Evolutionary conservation across 2,888 invertebrate genomes (phyloP), one percentile per base, ranked within the genome.

Genomic region (Ophion obscuratus): DNA sequence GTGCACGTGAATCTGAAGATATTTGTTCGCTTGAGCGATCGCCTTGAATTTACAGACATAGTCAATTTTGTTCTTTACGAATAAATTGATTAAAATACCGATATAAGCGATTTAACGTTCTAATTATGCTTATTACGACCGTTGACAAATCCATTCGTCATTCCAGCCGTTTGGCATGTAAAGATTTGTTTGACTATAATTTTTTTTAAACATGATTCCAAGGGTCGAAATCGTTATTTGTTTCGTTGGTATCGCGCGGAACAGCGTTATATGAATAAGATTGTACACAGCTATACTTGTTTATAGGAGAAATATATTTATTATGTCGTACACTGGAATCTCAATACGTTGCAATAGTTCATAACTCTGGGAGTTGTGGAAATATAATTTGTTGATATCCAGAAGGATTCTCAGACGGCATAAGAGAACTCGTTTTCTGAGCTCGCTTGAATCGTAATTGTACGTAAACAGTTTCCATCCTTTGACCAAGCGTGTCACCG

Each of bases 71-170:
- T 68, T 71, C 31, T 66, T 77, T 66, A 20, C 61, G n/a, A 64
- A 73, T 24, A 20, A 59, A 59, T 61, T 74, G 27, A 70, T 59
- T 11, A 62, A 31, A 36, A 64, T 20, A 53, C 61, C 31, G 40
- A 27, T 68, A 44, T 20, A 31, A 67, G 24, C 9, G 27, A 31
- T 61, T 14, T 40, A 71, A 62, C 71, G 77, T 62, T 59, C 59
- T 3, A 24, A 66, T 74, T 68, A 79, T 80, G 71, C 68, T 83
- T 62, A 62, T 83, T 24, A 20, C 62, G 62, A 77, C 78, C 44
- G 36, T 80, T 81, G 53, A 74, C 67, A 68, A 75, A 85, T 85
- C 78, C 78, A 80, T 83, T 86, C 82, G 83, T 87, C 87, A 85
- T 87, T 87, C 85, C 87, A 88, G 87, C 82, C 87, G 66, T 40